Percentiles rank a stretch among this genome's conserved stretches.
Evolutionary conservation across 2,113 vertebrate genomes (phyloP).

Genomic region (Camelus bactrianus): DNA sequence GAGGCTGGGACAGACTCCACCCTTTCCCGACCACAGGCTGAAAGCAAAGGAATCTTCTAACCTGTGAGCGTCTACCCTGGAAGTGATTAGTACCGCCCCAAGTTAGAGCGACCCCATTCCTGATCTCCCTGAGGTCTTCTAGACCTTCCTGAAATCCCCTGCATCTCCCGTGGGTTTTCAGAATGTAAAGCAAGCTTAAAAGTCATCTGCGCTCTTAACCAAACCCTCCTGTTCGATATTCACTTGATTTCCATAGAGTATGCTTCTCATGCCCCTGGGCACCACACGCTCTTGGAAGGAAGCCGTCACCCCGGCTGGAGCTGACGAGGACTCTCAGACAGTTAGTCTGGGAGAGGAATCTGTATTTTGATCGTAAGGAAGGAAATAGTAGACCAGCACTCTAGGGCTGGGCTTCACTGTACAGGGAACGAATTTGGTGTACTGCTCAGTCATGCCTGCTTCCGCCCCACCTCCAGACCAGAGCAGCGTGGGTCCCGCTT

Average conservation of each 20-base stretch:
- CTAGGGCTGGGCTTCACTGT: neutral
- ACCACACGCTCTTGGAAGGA: neutral
- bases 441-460: rapidly evolving
- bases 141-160: neutral
- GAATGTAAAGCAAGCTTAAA: neutral
- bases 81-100: neutral
- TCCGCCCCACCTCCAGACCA: neutral
- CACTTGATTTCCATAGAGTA: neutral
- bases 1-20: rapidly evolving
- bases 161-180: neutral
- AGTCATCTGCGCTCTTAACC: neutral
- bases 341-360: neutral
- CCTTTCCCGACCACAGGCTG: neutral
- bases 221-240: neutral
- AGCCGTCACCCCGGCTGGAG: neutral
- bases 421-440: too few species aligned
- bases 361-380: neutral
- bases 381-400: neutral
- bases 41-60: neutral
- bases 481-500: rapidly evolving
- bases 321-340: too few species aligned
- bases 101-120: neutral
- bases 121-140: neutral
- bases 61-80: neutral
- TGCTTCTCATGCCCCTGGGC: rapidly evolving